Base-by-base conservation (phyloP, 2,888 invertebrate genomes). In the Drosophila paramelanica region DNA sequence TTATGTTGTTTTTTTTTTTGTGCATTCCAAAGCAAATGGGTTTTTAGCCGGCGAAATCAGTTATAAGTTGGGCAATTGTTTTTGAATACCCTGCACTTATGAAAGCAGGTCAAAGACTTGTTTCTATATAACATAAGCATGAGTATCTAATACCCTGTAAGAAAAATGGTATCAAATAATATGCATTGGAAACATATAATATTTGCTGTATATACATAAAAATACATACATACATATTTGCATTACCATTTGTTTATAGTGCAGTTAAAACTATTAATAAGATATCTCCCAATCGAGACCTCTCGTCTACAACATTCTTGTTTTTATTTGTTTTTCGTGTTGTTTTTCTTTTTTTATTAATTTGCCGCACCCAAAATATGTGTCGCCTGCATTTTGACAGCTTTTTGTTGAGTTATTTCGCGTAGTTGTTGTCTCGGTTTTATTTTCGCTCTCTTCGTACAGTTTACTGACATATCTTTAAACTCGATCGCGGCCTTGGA, bases 401-500 rank as follows among this genome's bases (percentile, higher is more conserved):
- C 23, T 62, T 53, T 47, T 67, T 56, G n/a, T 31, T 31, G 20
- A 50, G 27, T 31, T 58, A 51, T 64, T 46, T 8, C n/a, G 20
- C n/a, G 11, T 25, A 41, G 27, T 41, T 14, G 13, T 14, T 31
- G 5, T 23, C 5, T 23, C 46, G 20, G 14, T 27, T 25, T 33
- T 7, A 4, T 25, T 20, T 33, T 36, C 11, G 36, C 36, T 13
- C 36, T 13, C 36, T 11, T 31, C 31, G 36, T 13, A 14, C 14
- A 33, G 14, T 25, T 7, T 23, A 14, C 36, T 47, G 25, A 10
- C 39, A 43, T 41, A 51, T 58, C 27, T 56, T 10, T 46, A 42
- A 52, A 33, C 64, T 33, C 45, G 67, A 56, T 62, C 31, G 27
- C 52, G 77, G 76, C 74, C 74, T 74, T 74, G 74, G 61, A 36